Conservation (phyloP, 2,113 vertebrate species). For the Charina bottae region DNA sequence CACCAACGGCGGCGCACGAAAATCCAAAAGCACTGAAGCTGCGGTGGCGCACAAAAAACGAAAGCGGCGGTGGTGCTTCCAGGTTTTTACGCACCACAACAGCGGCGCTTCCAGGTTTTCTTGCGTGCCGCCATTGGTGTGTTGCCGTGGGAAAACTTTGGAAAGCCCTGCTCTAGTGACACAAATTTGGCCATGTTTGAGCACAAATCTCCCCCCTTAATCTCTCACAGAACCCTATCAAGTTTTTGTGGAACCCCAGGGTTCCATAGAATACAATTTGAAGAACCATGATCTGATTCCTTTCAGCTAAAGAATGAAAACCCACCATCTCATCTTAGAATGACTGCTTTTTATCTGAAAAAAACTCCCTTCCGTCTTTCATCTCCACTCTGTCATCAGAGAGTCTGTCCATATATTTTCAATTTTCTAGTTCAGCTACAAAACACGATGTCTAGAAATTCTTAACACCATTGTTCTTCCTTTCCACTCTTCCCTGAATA, state of each 20-base stretch:
- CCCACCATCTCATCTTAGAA: background rate
- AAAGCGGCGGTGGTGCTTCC: too few species aligned
- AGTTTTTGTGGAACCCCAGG: background rate
- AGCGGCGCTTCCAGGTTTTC: too few species aligned
- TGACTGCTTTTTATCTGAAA: background rate
- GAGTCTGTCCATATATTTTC: background rate
- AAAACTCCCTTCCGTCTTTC: background rate
- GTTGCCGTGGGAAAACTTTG: too few species aligned
- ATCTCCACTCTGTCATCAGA: background rate
- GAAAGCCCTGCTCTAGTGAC: background rate
- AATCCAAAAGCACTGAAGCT: too few species aligned
- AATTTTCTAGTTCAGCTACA: background rate
- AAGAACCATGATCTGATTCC: background rate
- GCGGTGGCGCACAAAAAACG: too few species aligned
- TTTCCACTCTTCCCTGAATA: background rate
- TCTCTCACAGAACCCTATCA: background rate
- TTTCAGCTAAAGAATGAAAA: background rate
- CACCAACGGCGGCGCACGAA: too few species aligned
- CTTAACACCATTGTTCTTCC: background rate
- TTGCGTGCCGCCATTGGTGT: too few species aligned
- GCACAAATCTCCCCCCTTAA: background rate
- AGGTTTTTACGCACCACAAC: too few species aligned
- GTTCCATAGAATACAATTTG: background rate
- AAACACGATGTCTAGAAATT: background rate
- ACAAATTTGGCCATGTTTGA: background rate